A percentile compares a stretch with the other conserved stretches of the same genome.
These are phyloP conservation scores for Drosophila atroscutellata DNA, from an alignment of 2,888 invertebrate genomes.

Conservation along the genomic window DNA sequence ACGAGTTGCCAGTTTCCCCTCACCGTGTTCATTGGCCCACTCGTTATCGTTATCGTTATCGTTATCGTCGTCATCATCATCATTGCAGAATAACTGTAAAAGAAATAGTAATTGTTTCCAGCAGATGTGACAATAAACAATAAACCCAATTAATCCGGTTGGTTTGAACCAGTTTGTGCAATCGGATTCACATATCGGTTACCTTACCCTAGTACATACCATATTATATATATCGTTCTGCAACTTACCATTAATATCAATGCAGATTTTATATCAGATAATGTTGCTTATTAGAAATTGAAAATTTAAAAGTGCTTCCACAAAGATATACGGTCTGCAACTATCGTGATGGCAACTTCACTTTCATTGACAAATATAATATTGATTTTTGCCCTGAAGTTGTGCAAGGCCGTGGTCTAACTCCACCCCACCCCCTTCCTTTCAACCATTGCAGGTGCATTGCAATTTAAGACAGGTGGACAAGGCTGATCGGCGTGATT, in stretches of 20 bases:
- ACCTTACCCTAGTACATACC: not conserved
- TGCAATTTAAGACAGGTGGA: slow-evolving; percentile 38
- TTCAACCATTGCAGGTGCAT: slow-evolving; percentile 18
- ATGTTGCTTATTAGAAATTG: not conserved
- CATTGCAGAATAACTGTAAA: slow-evolving; percentile 12
- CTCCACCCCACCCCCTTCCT: not conserved
- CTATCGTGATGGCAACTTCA: not conserved
- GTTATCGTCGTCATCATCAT: not conserved
- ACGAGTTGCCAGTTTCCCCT: not conserved
- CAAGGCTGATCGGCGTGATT: slow-evolving; percentile 25
- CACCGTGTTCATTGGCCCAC: not conserved
- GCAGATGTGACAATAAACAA: slow-evolving; percentile 31
- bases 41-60: not conserved
- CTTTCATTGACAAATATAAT: not conserved
- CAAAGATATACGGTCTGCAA: not conserved
- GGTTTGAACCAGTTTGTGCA: slow-evolving; percentile 36
- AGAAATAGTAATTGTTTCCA: slow-evolving; percentile 2
- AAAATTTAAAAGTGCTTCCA: not conserved
- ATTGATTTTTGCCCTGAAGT: not conserved
- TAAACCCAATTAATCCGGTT: slow-evolving; percentile 33
- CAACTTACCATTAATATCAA: not conserved
- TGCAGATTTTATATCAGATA: not conserved
- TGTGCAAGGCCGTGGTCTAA: slow-evolving; percentile 26
- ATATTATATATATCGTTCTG: not conserved
- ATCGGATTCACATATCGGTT: slow-evolving; percentile 23